Base-by-base conservation (phyloP, 2,797 vertebrate genomes). In the Crocodylus rhombifer region DNA sequence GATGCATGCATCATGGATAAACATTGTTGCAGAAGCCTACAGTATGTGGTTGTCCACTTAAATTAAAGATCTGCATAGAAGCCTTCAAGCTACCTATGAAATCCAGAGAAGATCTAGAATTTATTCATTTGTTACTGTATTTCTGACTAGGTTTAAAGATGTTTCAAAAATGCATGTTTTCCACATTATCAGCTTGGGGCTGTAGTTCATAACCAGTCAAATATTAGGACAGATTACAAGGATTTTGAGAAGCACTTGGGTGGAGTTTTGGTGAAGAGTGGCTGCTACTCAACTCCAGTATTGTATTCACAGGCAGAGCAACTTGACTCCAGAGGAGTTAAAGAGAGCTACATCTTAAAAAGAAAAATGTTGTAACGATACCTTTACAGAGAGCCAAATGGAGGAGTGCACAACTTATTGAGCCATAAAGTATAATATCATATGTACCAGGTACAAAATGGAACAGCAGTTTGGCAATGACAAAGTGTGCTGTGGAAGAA, bases 341-440 rank as follows among this genome's bases (percentile, higher is more conserved):
- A 55, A 71, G 65, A 81, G 74, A 26, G 5, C 93, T 90, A 20
- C 3, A 71, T 33, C 15, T 88, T 82, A 51, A 87, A 64, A 81
- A 91, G 79, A 2, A 85, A 84, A 74, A 82, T 94, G 74, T 0
- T 0, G 58, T 93, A 91, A 90, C 85, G 86, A 92, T 87, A 82
- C 88, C 89, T 91, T 94, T 93, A 84, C 36, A 78, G 89, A 92
- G 91, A 96, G 94, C 93, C 73, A 90, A 91, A 95, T 96, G 82
- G 80, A 84, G 73, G 96, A 93, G 95, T 92, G 91, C n/a, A 96
- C 80, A 63, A 73, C 63, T 89, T 93, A 84, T 83, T 78, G 84
- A 88, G 78, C n/a, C 80, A 83, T 20, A 8, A 74, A 92, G 58
- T 67, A 58, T 94, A 86, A 74, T 91, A 88, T 57, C 25, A 80